phyloP scores from a whole-genome alignment of 2,888 invertebrate genomes.

The Amorpha juglandis region DNA sequence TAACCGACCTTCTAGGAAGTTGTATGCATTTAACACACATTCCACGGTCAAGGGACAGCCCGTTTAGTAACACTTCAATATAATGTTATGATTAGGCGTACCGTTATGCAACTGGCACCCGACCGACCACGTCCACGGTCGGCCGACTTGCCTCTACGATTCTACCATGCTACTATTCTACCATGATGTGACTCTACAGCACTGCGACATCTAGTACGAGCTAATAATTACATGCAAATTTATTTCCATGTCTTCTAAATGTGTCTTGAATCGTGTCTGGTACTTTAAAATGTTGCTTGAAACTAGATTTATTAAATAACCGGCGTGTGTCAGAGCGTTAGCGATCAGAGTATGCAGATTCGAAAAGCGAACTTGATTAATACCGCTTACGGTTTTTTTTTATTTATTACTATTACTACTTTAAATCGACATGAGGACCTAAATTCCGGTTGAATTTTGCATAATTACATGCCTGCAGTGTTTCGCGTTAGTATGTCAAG shows the following conservation, averaged over 20 bases:
- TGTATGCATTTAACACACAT: conserved; percentile 66
- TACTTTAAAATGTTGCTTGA: conserved; percentile 36
- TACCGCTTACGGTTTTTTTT: conserved; percentile 2
- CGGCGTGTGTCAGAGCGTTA: conserved; percentile 37
- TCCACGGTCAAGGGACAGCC: conserved; percentile 52
- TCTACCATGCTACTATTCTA: conserved; percentile 27
- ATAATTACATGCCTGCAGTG: conserved; percentile 1
- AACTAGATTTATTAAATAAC: conserved; percentile 52
- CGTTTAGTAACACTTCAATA: conserved; percentile 28
- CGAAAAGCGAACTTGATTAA: background rate
- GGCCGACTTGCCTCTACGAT: background rate
- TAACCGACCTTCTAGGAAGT: conserved; percentile 57
- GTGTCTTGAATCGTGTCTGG: conserved; percentile 39
- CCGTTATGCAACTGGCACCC: conserved; percentile 47
- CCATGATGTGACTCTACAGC: conserved; percentile 35
- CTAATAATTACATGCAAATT: conserved; percentile 50
- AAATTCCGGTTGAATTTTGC: background rate
- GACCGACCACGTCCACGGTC: conserved; percentile 39
- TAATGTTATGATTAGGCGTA: conserved; percentile 63
- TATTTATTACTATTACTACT: conserved; percentile 7
- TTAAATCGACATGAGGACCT: conserved; percentile 4
- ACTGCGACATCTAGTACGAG: background rate
- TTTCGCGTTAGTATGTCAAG: background rate
- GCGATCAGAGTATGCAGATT: background rate
- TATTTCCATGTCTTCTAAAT: conserved; percentile 51